phyloP scores from a whole-genome alignment of 2,113 vertebrate species.

The Piprites chloris region DNA sequence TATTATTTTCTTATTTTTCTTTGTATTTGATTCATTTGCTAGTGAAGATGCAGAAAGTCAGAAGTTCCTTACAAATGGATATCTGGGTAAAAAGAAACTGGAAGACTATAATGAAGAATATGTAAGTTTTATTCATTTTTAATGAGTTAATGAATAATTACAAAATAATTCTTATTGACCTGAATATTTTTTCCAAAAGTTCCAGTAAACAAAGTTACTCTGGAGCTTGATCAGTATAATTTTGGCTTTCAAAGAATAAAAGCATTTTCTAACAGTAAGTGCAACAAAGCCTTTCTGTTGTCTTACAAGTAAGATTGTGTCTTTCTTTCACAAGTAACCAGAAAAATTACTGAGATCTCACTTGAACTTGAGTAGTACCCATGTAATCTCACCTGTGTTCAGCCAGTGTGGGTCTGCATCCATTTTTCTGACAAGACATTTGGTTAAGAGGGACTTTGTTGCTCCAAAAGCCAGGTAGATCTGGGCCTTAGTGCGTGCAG shows the following conservation, averaged over 20 bases:
- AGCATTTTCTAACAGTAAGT: background rate
- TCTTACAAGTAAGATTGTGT: background rate
- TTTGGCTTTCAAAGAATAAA: conserved; percentile 49
- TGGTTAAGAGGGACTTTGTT: background rate
- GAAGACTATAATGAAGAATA: conserved; percentile 90
- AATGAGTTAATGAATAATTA: background rate
- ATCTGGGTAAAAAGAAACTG: conserved; percentile 86
- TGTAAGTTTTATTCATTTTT: conserved; percentile 77
- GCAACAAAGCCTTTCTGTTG: background rate
- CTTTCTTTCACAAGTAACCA: background rate
- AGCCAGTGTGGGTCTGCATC: background rate
- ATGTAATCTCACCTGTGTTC: background rate
- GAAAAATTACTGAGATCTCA: background rate
- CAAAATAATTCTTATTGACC: background rate
- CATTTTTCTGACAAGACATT: background rate
- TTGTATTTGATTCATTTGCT: conserved; percentile 78
- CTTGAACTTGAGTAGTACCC: background rate
- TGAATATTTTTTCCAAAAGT: background rate
- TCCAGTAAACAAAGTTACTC: background rate
- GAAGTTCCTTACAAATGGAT: conserved; percentile 89
- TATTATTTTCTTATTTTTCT: conserved; percentile 14
- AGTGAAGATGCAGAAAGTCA: conserved; percentile 88
- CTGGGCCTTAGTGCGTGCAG: accelerated
- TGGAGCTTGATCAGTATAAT: conserved; percentile 47
- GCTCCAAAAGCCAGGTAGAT: background rate